phyloP scores from a whole-genome alignment of 2,113 vertebrate genomes.

The Jacana jacana region DNA sequence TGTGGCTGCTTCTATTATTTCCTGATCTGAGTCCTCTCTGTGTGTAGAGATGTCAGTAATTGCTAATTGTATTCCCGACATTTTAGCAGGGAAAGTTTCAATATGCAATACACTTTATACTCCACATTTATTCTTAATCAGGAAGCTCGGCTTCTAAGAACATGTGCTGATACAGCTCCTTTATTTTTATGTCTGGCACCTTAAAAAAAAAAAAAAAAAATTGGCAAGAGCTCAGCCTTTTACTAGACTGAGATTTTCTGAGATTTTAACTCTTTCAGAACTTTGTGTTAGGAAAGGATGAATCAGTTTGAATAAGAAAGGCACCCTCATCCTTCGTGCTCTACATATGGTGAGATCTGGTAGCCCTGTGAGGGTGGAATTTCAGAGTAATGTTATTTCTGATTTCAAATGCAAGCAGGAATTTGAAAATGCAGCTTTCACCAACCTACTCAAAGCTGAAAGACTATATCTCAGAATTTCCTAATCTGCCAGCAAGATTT shows the following conservation, averaged over 20 bases:
- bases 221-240: neutral
- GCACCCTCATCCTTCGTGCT: neutral
- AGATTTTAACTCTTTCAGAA: slow-evolving; percentile 18
- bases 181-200: slow-evolving; percentile 34
- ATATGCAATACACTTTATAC: neutral
- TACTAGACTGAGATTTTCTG: neutral
- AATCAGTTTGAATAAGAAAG: neutral
- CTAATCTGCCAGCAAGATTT: neutral
- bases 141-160: slow-evolving; percentile 15
- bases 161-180: slow-evolving; percentile 5
- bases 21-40: neutral
- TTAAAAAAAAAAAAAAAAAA: neutral
- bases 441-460: neutral
- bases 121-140: slow-evolving; percentile 45
- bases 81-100: neutral
- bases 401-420: neutral
- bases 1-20: neutral
- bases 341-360: neutral
- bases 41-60: neutral
- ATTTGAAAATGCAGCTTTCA: neutral
- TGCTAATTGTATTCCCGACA: neutral
- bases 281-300: neutral
- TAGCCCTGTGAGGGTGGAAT: neutral
- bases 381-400: neutral
- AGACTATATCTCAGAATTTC: neutral